These are phyloP conservation scores for Rhagoletis pomonella DNA, from an alignment of 1,140 invertebrate species.

Conservation along the genomic window DNA sequence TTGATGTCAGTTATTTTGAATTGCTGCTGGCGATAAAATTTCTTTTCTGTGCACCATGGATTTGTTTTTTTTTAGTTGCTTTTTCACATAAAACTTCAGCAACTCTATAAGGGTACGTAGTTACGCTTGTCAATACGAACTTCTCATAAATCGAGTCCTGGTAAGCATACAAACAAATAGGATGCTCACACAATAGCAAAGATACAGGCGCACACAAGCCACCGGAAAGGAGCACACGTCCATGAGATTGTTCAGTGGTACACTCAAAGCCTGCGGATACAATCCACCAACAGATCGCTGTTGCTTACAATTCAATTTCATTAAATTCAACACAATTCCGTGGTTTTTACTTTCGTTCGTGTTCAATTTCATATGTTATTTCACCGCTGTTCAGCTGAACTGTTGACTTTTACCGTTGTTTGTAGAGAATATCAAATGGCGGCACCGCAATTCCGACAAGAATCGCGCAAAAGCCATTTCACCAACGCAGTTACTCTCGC, in stretches of 20 bases:
- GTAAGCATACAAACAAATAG: background rate
- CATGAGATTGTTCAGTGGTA: too few species aligned
- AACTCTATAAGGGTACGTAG: background rate
- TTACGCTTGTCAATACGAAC: background rate
- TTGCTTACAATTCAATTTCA: constrained; percentile 19
- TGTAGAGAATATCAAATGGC: constrained; percentile 57
- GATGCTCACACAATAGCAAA: background rate
- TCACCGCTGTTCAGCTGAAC: constrained; percentile 57
- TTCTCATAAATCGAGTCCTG: background rate
- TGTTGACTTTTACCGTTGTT: constrained; percentile 61
- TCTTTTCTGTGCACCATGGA: background rate
- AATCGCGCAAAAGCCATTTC: background rate
- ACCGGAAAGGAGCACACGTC: too few species aligned
- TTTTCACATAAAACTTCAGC: background rate
- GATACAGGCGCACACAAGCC: too few species aligned
- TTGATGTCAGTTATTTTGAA: background rate
- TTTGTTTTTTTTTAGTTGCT: background rate
- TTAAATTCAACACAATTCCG: background rate
- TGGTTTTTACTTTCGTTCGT: background rate
- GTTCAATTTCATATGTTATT: background rate
- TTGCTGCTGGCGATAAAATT: background rate
- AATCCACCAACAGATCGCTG: background rate
- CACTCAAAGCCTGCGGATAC: background rate
- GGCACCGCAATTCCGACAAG: background rate
- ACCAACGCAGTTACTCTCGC: background rate